Conservation (phyloP, 2,113 vertebrate species). For the Ranitomeya variabilis region DNA sequence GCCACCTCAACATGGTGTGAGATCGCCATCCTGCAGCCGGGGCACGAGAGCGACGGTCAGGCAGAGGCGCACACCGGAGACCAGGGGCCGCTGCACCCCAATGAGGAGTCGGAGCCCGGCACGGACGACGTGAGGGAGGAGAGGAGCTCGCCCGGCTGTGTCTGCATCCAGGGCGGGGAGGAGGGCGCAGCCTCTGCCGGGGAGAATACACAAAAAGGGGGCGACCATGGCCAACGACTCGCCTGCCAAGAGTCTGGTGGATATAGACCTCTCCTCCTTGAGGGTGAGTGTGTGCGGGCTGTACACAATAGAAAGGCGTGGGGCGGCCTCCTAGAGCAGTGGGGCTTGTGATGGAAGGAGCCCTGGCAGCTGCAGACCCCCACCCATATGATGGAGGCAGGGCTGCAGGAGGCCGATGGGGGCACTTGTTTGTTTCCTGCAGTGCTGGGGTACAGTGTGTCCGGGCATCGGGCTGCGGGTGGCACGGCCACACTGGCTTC, state of each 20-base stretch:
- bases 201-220: slow-evolving; percentile 7
- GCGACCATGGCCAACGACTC: slow-evolving; percentile 95
- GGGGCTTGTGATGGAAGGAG: slow-evolving; percentile 47
- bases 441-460: neutral
- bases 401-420: slow-evolving; percentile 46
- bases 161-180: slow-evolving; percentile 30
- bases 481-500: slow-evolving; percentile 62
- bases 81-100: slow-evolving; percentile 48
- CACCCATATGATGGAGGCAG: slow-evolving; percentile 44
- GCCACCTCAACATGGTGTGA: slow-evolving; percentile 79
- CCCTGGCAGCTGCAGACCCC: slow-evolving; percentile 46
- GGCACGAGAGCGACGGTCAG: slow-evolving; percentile 58
- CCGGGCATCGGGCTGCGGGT: slow-evolving; percentile 59
- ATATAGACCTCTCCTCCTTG: slow-evolving; percentile 91
- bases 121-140: slow-evolving; percentile 54
- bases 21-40: slow-evolving; percentile 58
- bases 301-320: slow-evolving; percentile 52
- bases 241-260: slow-evolving; percentile 93
- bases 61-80: neutral
- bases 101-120: slow-evolving; percentile 62
- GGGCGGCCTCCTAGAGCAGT: neutral
- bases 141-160: slow-evolving; percentile 57
- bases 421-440: neutral
- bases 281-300: slow-evolving; percentile 77
- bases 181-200: slow-evolving; percentile 15